Percentiles rank a stretch among this genome's conserved stretches.
Conservation (phyloP, 2,113 vertebrate species). For the Sturnira hondurensis region DNA sequence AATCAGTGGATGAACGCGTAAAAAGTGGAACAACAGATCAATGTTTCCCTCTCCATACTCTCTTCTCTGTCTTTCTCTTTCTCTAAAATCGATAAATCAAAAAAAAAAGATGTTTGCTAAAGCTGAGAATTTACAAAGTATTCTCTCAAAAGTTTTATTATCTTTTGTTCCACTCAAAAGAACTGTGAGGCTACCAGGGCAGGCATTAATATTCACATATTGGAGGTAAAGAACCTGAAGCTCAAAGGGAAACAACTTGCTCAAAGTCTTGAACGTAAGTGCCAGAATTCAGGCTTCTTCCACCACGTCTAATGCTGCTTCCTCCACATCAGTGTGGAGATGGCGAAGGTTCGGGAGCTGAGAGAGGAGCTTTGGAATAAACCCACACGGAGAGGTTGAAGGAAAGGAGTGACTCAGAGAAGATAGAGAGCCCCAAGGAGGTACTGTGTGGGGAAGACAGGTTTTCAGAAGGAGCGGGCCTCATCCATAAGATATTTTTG, state of each 20-base stretch:
- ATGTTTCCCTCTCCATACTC: no score
- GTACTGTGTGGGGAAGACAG: background rate
- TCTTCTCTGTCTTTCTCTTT: no score
- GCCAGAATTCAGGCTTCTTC: background rate
- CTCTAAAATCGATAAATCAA: no score
- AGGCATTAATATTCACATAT: background rate
- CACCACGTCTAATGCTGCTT: background rate
- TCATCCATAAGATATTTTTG: background rate
- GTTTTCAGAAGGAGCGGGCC: background rate
- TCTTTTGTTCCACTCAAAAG: background rate
- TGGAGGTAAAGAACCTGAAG: background rate
- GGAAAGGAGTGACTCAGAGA: background rate
- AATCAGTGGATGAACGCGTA: no score
- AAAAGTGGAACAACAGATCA: no score
- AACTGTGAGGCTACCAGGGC: background rate
- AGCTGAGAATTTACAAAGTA: background rate
- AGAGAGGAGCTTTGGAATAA: background rate
- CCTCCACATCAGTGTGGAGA: background rate
- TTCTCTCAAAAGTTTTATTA: background rate
- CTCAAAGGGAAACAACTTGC: background rate
- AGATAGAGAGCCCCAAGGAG: background rate
- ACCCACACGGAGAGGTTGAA: background rate
- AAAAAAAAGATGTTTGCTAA: background rate
- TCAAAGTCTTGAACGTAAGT: background rate
- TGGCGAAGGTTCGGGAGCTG: background rate